These are phyloP conservation scores for Meiosimyza platycephala DNA, from an alignment of 2,888 invertebrate species.

Conservation along the genomic window DNA sequence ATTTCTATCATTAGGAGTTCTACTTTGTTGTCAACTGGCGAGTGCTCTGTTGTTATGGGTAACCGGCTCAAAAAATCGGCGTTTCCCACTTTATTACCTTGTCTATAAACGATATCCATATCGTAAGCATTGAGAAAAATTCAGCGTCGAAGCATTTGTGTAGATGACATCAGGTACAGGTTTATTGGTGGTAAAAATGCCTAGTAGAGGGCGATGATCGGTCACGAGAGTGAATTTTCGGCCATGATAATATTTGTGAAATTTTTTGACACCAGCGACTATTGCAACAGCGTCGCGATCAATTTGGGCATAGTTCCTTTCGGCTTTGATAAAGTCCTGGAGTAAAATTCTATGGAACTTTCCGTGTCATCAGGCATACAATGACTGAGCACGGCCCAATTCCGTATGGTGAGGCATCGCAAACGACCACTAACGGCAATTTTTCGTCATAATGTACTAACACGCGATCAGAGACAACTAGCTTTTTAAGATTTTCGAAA, in stretches of 20 bases:
- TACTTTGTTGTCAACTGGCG: too few relatives aligned
- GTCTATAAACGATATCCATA: conserved; percentile 24
- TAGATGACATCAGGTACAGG: conserved; percentile 7
- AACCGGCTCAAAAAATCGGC: too few relatives aligned
- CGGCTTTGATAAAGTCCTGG: conserved; percentile 28
- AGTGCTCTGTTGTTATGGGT: too few relatives aligned
- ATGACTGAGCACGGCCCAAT: conserved; percentile 30
- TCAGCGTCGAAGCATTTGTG: conserved; percentile 33
- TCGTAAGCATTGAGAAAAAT: conserved; percentile 34
- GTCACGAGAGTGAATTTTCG: conserved; percentile 44
- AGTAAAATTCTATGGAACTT: conserved; percentile 35
- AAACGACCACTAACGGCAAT: too few relatives aligned
- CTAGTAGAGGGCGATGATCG: conserved; percentile 45
- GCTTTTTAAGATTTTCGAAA: too few relatives aligned
- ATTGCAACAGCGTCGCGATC: conserved; percentile 55
- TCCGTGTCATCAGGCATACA: conserved; percentile 29
- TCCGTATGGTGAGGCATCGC: too few relatives aligned
- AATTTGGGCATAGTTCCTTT: conserved; percentile 49
- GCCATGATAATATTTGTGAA: conserved; percentile 62
- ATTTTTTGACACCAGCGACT: conserved; percentile 59
- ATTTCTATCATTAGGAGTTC: too few relatives aligned
- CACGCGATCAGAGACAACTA: too few relatives aligned
- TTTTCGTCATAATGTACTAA: too few relatives aligned
- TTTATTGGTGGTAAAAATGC: conserved; percentile 43
- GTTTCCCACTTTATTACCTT: conserved; percentile 21